Evolutionary conservation across 2,113 vertebrate genomes (phyloP).

Genomic region (Puma concolor): DNA sequence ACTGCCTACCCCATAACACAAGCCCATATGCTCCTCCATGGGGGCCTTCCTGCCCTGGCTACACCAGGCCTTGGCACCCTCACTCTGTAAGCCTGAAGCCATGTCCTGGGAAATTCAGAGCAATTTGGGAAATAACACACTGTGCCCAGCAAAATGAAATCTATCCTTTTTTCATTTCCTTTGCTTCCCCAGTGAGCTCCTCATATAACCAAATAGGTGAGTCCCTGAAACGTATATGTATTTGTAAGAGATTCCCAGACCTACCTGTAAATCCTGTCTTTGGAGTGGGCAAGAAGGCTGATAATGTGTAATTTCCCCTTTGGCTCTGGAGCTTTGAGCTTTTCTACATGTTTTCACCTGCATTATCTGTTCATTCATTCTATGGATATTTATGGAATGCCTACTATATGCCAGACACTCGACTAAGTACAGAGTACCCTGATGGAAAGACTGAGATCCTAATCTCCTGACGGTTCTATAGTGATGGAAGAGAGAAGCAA

Average conservation of each 20-base stretch:
- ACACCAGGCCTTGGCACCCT: neutral
- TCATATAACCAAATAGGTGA: neutral
- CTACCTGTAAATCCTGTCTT: neutral
- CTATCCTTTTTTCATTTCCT: neutral
- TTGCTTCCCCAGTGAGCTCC: neutral
- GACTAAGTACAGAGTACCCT: neutral
- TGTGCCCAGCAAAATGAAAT: neutral
- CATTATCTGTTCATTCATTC: neutral
- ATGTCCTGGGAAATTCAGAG: neutral
- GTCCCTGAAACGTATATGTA: neutral
- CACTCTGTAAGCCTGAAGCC: neutral
- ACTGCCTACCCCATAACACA: too few relatives aligned
- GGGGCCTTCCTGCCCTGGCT: fast-evolving
- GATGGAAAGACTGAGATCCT: neutral
- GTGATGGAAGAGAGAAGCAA: neutral
- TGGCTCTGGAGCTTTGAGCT: neutral
- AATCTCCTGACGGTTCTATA: neutral
- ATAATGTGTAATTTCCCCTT: neutral
- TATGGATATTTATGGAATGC: neutral
- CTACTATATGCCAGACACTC: neutral
- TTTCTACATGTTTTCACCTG: neutral
- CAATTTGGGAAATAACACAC: neutral
- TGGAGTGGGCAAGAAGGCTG: neutral
- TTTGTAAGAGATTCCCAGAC: neutral
- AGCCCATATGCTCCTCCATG: fast-evolving